Base-by-base conservation (phyloP, 2,797 vertebrate species). In the Tenualosa ilisha region DNA sequence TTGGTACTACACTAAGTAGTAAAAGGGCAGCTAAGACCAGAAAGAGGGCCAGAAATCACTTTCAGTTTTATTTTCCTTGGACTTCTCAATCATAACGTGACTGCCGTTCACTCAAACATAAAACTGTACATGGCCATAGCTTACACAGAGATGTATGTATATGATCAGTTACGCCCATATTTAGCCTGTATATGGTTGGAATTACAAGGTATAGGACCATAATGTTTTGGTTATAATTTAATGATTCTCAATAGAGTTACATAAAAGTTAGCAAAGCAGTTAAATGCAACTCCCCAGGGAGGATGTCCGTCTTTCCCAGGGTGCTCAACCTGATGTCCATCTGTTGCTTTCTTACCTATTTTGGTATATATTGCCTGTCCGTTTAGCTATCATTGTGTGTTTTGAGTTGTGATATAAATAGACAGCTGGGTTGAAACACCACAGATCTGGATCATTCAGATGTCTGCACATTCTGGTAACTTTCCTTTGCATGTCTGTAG, bases 401-500 rank as follows among this genome's bases (percentile, higher is more conserved):
- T 72, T 31, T 40, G 31, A 72, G 31, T 20, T 46, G 40, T 7
- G 72, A 79, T 79, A 79, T 79, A 79, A 79, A 46, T 79, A 79
- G 37, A 79, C 17, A 15, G 37, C 22, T 79, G 37, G 37, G 40
- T 22, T 79, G 40, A 79, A 46, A 15, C 13, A 46, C 37, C 72
- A 79, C 72, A 79, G 37, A 79, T 43, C 31, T 46, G 72, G 26
- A 68, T 68, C 31, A 68, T 31, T 37, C 3, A 3, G 72, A 79
- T 37, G 20, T 79, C 15, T 43, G 72, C 37, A 79, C 72, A 79
- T 79, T 79, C 72, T 79, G 72, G 72, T 79, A 43, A 79, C 15
- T 43, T 79, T 79, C 72, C 72, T 46, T 46, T 43, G 72, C 72
- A 43, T 43, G 72, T 43, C 72, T 72, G 65, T 6, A 72, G 15